These are phyloP conservation scores for Idaea straminata DNA, from an alignment of 2,888 invertebrate species.

Conservation along the genomic window DNA sequence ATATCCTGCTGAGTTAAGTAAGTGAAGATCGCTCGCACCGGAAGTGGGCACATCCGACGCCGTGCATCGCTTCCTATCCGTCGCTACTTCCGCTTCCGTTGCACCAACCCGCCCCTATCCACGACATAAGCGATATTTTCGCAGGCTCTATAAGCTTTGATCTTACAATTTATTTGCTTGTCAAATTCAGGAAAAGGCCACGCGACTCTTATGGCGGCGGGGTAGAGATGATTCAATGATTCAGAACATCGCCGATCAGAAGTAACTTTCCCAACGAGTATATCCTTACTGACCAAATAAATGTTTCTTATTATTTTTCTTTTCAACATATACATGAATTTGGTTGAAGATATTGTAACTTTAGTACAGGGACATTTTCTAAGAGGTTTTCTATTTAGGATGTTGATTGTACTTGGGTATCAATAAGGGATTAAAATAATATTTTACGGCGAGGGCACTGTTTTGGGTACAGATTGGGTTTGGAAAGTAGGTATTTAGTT, in stretches of 20 bases:
- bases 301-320: too few relatives aligned
- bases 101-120: slow-evolving; percentile 55
- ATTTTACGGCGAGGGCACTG: too few relatives aligned
- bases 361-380: too few relatives aligned
- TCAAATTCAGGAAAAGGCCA: slow-evolving; percentile 75
- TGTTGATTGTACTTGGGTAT: too few relatives aligned
- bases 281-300: too few relatives aligned
- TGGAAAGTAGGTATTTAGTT: too few relatives aligned
- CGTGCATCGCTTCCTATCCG: slow-evolving; percentile 71
- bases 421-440: too few relatives aligned
- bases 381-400: too few relatives aligned
- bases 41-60: slow-evolving; percentile 72
- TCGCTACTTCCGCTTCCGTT: slow-evolving; percentile 73
- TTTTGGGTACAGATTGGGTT: too few relatives aligned
- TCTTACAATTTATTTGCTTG: slow-evolving; percentile 75
- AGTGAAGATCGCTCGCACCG: slow-evolving; percentile 68
- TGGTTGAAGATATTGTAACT: too few relatives aligned
- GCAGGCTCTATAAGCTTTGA: slow-evolving; percentile 61
- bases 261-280: not conserved
- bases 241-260: slow-evolving; percentile 23
- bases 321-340: too few relatives aligned
- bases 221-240: slow-evolving; percentile 47
- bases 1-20: slow-evolving; percentile 73
- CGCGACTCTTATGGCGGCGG: slow-evolving; percentile 54
- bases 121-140: slow-evolving; percentile 52